Evolutionary conservation across 2,797 vertebrate genomes (phyloP), one percentile per base, ranked within the genome.

Genomic region (Cephalopachus bancanus): DNA sequence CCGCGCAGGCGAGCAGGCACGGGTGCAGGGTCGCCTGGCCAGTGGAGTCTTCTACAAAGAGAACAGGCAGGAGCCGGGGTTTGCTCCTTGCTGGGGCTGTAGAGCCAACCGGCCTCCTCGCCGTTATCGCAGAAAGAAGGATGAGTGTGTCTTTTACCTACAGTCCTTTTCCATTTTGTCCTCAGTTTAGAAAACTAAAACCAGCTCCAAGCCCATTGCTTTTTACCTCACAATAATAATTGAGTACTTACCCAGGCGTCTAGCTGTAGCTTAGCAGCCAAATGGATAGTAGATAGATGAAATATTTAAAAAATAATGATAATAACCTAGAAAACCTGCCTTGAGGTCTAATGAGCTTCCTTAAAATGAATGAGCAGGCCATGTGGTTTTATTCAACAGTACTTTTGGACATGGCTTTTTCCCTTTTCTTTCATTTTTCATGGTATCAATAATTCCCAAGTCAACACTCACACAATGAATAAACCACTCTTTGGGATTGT

Each of bases 171-270:
- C 37, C 83, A 64, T 89, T 51, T 75, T 79, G 94, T 37, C 69
- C 55, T 85, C 24, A 30, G 91, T 65, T 88, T 90, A 53, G 44
- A 84, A 93, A 95, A 96, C 22, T 86, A 87, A 92, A 78, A 75
- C 17, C 86, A 72, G 17, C 64, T 60, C 22, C 17, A 59, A 92
- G 75, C 4, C 59, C 59, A 51, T 55, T 90, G 76, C 55, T 91
- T 93, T 84, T 64, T 30, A 76, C 28, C 57, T 78, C 85, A 92
- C 90, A 88, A 87, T 55, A 91, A 81, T 57, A 87, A 93, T 17
- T 86, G 8, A n/a, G 59, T 51, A 76, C 14, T 65, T 84, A 90
- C 12, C 74, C 37, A 78, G 74, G 83, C 44, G 78, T 79, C 37
- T 14, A 51, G 24, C 80, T 44, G 30, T 26, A 96, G 4, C 20